Evolutionary conservation across 2,888 invertebrate species (phyloP), one percentile per base, ranked within the genome.

Genomic region (Xylocampa areola): DNA sequence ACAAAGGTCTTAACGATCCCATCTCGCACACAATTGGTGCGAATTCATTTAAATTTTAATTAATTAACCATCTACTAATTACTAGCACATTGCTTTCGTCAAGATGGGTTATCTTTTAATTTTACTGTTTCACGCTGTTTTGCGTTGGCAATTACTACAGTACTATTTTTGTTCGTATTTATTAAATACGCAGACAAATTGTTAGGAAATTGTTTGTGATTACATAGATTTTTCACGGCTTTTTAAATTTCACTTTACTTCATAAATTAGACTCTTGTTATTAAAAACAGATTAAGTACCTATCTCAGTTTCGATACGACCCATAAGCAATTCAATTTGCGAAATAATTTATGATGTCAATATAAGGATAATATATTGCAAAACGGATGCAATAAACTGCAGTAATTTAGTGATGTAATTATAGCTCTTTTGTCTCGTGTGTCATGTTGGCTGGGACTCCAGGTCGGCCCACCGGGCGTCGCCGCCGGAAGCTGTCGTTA

Each of bases 41-140:
- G 23, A 65, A 68, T 73, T 69, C 57, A 66, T 59, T 73, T 65
- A 50, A 65, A 53, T 64, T 65, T 64, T 58, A 61, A 69, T 62
- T 70, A 59, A 48, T 61, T 57, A 70, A 68, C 71, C 61, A 58
- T 45, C 39, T 41, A 45, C 50, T 71, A 74, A 76, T 81, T 77
- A 65, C 54, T 68, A n/a, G n/a, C n/a, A n/a, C 63, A 49, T 49
- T 43, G 57, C 64, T 79, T 79, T 76, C 71, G 71, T 76, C 65
- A 66, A 73, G 80, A 82, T 83, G 48, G 25, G 33, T 58, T 76
- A 82, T 83, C 78, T 44, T 6, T 76, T 66, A 67, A 69, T 63
- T 48, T 40, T 21, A 58, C 58, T 60, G 69, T 79, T 80, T 75
- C 66, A 68, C 68, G 66, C 66, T 62, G 73, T 72, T 75, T 66